Evolutionary conservation across 2,797 vertebrate genomes (phyloP).

Genomic region (Carapus acus): DNA sequence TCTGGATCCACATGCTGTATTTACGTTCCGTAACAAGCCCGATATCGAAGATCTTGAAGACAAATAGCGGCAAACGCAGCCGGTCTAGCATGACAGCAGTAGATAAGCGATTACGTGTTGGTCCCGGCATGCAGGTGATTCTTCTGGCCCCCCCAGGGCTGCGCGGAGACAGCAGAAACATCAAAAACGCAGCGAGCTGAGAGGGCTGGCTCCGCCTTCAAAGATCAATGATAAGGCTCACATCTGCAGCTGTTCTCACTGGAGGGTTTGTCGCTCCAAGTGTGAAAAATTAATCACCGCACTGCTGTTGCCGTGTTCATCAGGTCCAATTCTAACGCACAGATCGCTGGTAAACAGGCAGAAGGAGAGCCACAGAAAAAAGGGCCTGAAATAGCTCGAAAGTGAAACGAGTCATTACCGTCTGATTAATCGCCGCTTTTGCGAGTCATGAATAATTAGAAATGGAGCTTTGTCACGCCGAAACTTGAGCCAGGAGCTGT

Average conservation of each 20-base stretch:
- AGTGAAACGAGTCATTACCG: neutral
- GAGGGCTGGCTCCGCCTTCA: slow-evolving; percentile 38
- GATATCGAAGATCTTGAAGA: slow-evolving; percentile 48
- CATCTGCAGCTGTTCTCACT: slow-evolving; percentile 53
- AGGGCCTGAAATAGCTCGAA: slow-evolving; percentile 18
- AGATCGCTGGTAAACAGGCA: slow-evolving; percentile 35
- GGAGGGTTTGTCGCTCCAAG: slow-evolving; percentile 52
- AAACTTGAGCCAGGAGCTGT: slow-evolving; percentile 1
- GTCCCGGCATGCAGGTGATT: slow-evolving; percentile 57
- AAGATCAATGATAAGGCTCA: slow-evolving; percentile 60
- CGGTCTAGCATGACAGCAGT: slow-evolving; percentile 43
- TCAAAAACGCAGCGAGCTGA: slow-evolving; percentile 50
- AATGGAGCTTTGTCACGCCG: slow-evolving; percentile 11
- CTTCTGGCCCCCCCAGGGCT: slow-evolving; percentile 38
- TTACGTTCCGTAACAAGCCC: slow-evolving; percentile 22
- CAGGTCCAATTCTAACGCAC: slow-evolving; percentile 39
- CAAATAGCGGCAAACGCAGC: slow-evolving; percentile 47
- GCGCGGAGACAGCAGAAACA: slow-evolving; percentile 47
- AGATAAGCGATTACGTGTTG: slow-evolving; percentile 65
- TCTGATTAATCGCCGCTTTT: slow-evolving; percentile 12
- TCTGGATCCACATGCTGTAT: neutral
- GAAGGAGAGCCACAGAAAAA: slow-evolving; percentile 20
- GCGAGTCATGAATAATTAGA: slow-evolving; percentile 14
- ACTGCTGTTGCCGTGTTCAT: slow-evolving; percentile 39
- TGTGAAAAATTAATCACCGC: slow-evolving; percentile 51